Conservation (phyloP, 2,888 invertebrate genomes). For the Biston betularia region DNA sequence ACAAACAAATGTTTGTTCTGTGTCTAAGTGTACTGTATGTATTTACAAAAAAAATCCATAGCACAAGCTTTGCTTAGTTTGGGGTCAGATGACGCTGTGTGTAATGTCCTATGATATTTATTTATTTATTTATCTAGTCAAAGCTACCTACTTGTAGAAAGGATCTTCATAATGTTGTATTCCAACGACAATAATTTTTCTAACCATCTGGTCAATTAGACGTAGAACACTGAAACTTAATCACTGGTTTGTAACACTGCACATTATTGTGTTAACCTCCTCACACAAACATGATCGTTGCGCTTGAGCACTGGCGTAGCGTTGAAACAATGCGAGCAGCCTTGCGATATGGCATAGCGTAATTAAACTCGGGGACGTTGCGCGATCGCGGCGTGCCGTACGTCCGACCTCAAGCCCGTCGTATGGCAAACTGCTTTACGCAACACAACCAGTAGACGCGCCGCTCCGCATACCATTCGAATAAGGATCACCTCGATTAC, state of each 20-base stretch:
- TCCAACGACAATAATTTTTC: constrained; percentile 80
- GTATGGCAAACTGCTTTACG: constrained; percentile 70
- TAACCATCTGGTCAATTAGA: constrained; percentile 73
- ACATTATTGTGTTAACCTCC: constrained; percentile 60
- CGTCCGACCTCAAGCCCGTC: constrained; percentile 65
- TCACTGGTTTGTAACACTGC: constrained; percentile 49
- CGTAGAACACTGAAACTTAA: constrained; percentile 56
- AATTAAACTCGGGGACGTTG: constrained; percentile 58
- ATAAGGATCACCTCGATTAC: constrained; percentile 81
- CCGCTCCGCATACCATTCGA: constrained; percentile 75
- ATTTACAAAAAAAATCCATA: no score
- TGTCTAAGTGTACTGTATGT: no score
- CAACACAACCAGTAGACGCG: constrained; percentile 65
- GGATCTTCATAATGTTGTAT: constrained; percentile 81
- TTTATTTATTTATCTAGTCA: constrained; percentile 30
- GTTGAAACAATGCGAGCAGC: constrained; percentile 66
- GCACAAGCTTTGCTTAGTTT: no score
- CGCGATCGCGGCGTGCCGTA: constrained; percentile 48
- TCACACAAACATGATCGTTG: constrained; percentile 67
- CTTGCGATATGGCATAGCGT: constrained; percentile 67
- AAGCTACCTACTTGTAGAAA: constrained; percentile 75
- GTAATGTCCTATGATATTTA: no score
- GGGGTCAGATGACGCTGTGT: no score
- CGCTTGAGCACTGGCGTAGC: constrained; percentile 59
- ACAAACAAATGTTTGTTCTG: no score